Evolutionary conservation across 2,797 vertebrate genomes (phyloP).

Genomic region (Aldrovandia affinis): DNA sequence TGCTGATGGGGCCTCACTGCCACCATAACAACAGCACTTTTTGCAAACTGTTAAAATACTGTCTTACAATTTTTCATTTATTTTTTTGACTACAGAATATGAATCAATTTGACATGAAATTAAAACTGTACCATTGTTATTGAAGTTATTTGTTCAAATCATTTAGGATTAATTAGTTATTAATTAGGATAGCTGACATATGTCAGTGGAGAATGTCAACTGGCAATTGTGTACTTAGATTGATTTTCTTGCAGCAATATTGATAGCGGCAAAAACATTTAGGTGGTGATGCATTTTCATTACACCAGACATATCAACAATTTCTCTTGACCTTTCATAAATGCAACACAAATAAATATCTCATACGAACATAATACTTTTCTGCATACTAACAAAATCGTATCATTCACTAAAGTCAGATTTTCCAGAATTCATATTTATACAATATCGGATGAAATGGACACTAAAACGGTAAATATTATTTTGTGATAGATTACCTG

Average conservation of each 20-base stretch:
- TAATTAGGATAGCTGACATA: too few species aligned
- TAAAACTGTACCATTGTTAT: neutral
- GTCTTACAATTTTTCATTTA: neutral
- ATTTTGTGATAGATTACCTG: too few species aligned
- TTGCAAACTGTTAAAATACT: neutral
- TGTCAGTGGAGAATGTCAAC: neutral
- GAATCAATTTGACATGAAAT: neutral
- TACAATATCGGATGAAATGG: too few species aligned
- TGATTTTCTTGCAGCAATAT: too few species aligned
- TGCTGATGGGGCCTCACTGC: slow-evolving; percentile 16
- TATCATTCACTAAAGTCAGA: neutral
- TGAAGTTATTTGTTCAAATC: neutral
- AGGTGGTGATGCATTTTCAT: neutral
- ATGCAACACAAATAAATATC: neutral
- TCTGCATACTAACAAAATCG: neutral
- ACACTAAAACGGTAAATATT: too few species aligned
- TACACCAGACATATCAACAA: neutral
- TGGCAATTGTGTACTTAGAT: neutral
- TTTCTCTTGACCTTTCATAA: neutral
- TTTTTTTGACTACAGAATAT: neutral
- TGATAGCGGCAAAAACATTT: neutral
- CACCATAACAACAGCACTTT: slow-evolving; percentile 40
- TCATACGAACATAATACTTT: neutral
- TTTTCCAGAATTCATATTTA: too few species aligned
- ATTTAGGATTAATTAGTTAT: too few species aligned